Conservation (phyloP, 2,888 invertebrate genomes). For the Alcis repandata region DNA sequence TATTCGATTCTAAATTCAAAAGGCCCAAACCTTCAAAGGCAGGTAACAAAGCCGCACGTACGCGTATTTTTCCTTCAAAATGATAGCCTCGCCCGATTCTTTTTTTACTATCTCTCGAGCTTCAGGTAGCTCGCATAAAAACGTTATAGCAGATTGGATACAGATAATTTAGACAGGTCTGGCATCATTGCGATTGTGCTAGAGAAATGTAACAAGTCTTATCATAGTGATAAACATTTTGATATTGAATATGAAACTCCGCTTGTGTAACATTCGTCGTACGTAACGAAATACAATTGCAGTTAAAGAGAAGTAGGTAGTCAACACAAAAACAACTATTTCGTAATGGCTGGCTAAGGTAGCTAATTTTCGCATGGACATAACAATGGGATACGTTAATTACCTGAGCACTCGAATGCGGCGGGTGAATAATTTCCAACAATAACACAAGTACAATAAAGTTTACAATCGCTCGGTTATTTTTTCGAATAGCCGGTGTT, state of each 20-base stretch:
- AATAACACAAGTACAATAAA: conserved; percentile 65
- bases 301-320: conserved; percentile 39
- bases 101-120: conserved; percentile 46
- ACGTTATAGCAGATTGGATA: conserved; percentile 39
- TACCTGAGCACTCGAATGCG: conserved; percentile 48
- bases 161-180: conserved; percentile 42
- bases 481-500: conserved; percentile 67
- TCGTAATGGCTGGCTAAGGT: conserved; percentile 40
- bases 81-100: conserved; percentile 44
- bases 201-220: conserved; percentile 38
- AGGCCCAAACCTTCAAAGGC: conserved; percentile 42
- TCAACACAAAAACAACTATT: conserved; percentile 46
- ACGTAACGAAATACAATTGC: conserved; percentile 41
- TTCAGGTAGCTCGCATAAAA: conserved; percentile 45
- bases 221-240: conserved; percentile 43
- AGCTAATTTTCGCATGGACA: conserved; percentile 48
- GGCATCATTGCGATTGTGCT: conserved; percentile 42
- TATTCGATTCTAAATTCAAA: conserved; percentile 32
- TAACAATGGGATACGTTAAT: conserved; percentile 46
- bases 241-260: conserved; percentile 39
- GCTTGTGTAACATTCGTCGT: conserved; percentile 40
- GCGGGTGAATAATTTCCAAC: conserved; percentile 48
- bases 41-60: conserved; percentile 43
- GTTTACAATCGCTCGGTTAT: conserved; percentile 75
- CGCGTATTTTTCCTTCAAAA: conserved; percentile 41